These are phyloP conservation scores for Stenodera caucasica DNA, from an alignment of 2,888 invertebrate species.

Conservation along the genomic window DNA sequence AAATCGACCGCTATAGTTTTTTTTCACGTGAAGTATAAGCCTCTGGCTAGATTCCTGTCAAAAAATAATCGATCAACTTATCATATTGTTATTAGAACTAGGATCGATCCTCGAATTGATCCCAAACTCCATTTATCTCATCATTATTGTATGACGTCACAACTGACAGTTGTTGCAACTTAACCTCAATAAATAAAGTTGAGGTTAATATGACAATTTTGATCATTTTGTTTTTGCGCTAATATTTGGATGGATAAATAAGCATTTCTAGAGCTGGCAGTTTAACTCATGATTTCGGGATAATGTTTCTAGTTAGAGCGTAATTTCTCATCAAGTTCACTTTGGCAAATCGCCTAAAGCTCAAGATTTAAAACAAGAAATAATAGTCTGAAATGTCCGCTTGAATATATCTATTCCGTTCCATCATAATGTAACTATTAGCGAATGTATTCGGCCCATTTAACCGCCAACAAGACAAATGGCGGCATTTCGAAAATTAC, in stretches of 20 bases:
- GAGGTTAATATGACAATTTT: too few species aligned
- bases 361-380: conserved; percentile 19
- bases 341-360: conserved; percentile 17
- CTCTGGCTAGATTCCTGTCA: too few species aligned
- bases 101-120: too few species aligned
- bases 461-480: not conserved
- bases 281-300: conserved; percentile 1
- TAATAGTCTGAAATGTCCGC: conserved; percentile 22
- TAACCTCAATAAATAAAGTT: too few species aligned
- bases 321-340: conserved; percentile 11
- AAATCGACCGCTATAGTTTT: too few species aligned
- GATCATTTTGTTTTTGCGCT: too few species aligned
- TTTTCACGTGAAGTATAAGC: too few species aligned
- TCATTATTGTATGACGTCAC: too few species aligned
- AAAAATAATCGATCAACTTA: too few species aligned
- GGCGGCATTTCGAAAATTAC: conserved; percentile 10
- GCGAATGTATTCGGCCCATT: conserved; percentile 14
- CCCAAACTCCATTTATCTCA: too few species aligned
- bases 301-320: not conserved
- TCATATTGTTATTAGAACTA: too few species aligned
- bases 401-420: conserved; percentile 12
- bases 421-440: conserved; percentile 24
- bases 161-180: too few species aligned
- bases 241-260: not conserved
- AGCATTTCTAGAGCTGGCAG: not conserved